Evolutionary conservation across 2,113 vertebrate genomes (phyloP).

Genomic region (Bucco capensis): DNA sequence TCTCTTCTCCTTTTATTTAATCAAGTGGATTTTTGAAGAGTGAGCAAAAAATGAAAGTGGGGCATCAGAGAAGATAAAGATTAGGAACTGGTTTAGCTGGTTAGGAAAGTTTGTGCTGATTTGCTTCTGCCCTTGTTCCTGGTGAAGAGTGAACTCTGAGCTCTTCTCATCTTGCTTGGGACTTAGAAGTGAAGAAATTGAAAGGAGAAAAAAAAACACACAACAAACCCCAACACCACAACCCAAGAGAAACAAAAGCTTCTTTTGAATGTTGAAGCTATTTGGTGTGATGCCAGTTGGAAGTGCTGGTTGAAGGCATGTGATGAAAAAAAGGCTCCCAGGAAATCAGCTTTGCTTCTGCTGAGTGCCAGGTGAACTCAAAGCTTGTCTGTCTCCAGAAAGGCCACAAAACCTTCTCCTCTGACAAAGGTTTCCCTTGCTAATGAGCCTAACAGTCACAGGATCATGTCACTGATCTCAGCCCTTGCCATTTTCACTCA

Average conservation of each 20-base stretch:
- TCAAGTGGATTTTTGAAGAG: neutral
- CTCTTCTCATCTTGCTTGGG: neutral
- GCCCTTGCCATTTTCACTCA: neutral
- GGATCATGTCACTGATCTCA: rapidly evolving
- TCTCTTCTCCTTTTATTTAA: neutral
- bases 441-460: neutral
- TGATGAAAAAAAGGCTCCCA: neutral
- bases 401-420: neutral
- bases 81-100: constrained; percentile 37
- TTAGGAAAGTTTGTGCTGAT: constrained; percentile 7
- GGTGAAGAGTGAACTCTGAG: neutral
- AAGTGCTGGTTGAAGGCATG: neutral
- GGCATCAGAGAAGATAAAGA: constrained; percentile 35
- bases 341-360: constrained; percentile 7
- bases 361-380: neutral
- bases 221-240: no score
- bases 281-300: constrained; percentile 8
- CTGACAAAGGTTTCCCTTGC: neutral
- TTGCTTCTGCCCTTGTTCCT: neutral
- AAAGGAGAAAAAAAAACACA: neutral
- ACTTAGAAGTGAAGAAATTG: neutral
- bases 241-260: neutral
- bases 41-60: constrained; percentile 14
- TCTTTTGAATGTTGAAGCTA: neutral
- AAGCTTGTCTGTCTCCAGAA: neutral